Conservation (phyloP, 2,888 invertebrate genomes). For the Panopea generosa region DNA sequence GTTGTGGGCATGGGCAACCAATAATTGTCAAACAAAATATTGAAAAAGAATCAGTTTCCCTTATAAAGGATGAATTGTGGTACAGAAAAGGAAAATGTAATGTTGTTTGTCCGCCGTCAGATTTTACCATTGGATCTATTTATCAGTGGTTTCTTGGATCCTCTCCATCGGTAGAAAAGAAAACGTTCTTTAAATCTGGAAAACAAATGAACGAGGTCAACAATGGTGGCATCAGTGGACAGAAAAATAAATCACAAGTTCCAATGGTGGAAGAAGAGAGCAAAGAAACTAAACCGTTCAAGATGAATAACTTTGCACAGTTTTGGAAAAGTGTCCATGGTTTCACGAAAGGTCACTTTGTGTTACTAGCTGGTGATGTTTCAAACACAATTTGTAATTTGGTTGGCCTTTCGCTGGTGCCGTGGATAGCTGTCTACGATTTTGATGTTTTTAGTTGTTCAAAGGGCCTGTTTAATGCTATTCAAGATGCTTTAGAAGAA, state of each 20-base stretch:
- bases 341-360: slow-evolving; percentile 52
- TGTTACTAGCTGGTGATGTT: slow-evolving; percentile 53
- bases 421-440: slow-evolving; percentile 68
- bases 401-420: slow-evolving; percentile 48
- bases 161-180: not conserved
- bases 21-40: slow-evolving; percentile 33
- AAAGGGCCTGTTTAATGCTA: slow-evolving; percentile 50
- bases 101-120: slow-evolving; percentile 25
- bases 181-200: too few species aligned
- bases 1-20: slow-evolving; percentile 38
- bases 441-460: slow-evolving; percentile 57
- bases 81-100: slow-evolving; percentile 24
- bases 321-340: slow-evolving; percentile 13
- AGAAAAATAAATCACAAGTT: too few species aligned
- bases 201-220: too few species aligned
- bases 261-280: not conserved
- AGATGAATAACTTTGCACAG: not conserved
- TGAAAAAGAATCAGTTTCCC: not conserved
- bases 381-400: slow-evolving; percentile 23
- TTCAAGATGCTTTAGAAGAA: slow-evolving; percentile 41
- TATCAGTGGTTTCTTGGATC: slow-evolving; percentile 45
- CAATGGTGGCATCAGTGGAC: not conserved
- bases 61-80: slow-evolving; percentile 51
- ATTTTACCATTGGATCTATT: slow-evolving; percentile 28
- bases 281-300: not conserved